phyloP scores from a whole-genome alignment of 2,113 vertebrate species.

The Chamaetylas fuelleborni region DNA sequence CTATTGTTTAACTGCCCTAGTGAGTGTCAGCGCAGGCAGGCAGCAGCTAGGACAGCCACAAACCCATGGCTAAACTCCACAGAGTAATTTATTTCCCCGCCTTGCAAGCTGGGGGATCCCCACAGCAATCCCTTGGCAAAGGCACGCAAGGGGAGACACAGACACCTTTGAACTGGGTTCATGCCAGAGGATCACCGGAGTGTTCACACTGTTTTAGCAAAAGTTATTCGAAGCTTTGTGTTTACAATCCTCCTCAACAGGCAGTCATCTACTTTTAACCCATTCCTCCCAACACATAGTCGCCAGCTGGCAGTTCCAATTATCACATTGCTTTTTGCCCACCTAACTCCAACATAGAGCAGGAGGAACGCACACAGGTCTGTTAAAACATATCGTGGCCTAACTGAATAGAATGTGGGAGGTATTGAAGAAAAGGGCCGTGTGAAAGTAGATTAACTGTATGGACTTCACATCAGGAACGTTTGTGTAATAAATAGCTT shows the following conservation, averaged over 20 bases:
- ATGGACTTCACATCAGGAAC: background rate
- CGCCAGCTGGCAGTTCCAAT: background rate
- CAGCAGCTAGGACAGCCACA: background rate
- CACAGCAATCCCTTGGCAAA: background rate
- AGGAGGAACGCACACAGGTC: background rate
- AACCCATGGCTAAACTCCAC: background rate
- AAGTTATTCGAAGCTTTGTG: background rate
- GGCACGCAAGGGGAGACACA: background rate
- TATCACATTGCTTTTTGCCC: background rate
- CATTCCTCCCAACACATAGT: background rate
- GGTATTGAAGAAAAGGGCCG: background rate
- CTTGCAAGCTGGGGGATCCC: background rate
- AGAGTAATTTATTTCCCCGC: background rate
- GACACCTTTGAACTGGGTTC: too few relatives aligned
- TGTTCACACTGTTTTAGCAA: background rate
- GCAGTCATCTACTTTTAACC: background rate
- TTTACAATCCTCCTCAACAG: background rate
- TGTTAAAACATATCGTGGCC: background rate
- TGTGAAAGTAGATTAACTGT: background rate
- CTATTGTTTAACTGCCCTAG: background rate
- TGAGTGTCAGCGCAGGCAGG: background rate
- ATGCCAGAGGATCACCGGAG: background rate
- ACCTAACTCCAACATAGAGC: background rate
- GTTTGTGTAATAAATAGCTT: background rate
- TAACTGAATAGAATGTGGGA: background rate